Conservation (phyloP, 2,797 vertebrate species). For the Petrocephalus sullivani region DNA sequence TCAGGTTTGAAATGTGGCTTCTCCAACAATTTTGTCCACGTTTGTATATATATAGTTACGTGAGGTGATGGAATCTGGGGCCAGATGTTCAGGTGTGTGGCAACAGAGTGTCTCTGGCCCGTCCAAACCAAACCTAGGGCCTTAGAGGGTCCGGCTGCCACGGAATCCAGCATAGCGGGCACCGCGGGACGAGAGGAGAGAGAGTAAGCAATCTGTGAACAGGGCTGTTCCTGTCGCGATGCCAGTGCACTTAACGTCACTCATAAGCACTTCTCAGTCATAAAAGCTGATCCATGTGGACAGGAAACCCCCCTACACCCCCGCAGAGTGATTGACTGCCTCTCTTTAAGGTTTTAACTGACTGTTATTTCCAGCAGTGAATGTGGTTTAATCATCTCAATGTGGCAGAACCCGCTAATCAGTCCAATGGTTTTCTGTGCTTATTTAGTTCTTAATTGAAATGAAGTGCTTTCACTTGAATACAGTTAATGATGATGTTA, state of each 20-base stretch:
- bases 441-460: not conserved
- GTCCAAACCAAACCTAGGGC: too few relatives aligned
- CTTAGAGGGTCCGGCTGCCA: not conserved
- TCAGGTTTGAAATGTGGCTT: too few relatives aligned
- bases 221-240: not conserved
- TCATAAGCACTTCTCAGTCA: not conserved
- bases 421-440: not conserved
- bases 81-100: not conserved
- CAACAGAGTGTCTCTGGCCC: not conserved
- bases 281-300: not conserved
- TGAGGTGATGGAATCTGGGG: too few relatives aligned
- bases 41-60: too few relatives aligned
- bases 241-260: not conserved
- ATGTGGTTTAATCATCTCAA: not conserved
- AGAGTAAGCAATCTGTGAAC: not conserved
- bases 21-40: too few relatives aligned
- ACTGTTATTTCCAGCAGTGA: not conserved
- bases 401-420: not conserved
- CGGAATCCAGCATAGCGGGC: not conserved
- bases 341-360: not conserved
- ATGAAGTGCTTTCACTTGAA: not conserved
- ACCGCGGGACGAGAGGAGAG: not conserved
- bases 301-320: not conserved
- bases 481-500: not conserved
- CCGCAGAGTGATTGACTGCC: not conserved